These are phyloP conservation scores for Leptopilina syphax DNA, from an alignment of 2,888 invertebrate genomes.

Conservation along the genomic window DNA sequence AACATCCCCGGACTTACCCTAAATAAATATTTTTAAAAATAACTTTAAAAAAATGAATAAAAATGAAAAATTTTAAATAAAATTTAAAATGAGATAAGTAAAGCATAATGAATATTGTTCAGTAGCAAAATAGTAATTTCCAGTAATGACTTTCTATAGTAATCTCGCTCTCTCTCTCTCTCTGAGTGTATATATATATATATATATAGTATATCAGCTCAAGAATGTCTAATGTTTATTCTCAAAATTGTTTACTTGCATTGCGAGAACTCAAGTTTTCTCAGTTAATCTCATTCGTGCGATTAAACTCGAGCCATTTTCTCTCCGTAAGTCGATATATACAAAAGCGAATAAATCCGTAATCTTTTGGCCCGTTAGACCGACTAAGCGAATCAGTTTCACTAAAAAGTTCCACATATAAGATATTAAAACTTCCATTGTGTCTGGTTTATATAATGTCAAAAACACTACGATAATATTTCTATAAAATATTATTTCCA, in stretches of 20 bases:
- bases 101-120: too few relatives aligned
- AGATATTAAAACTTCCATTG: not conserved
- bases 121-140: not conserved
- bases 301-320: constrained; percentile 26
- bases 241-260: constrained; percentile 32
- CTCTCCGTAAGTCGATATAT: constrained; percentile 2
- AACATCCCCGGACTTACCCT: too few relatives aligned
- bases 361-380: constrained; percentile 14
- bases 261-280: constrained; percentile 13
- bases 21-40: too few relatives aligned
- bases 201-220: not conserved
- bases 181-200: not conserved
- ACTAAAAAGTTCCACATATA: not conserved
- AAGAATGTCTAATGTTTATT: constrained; percentile 37
- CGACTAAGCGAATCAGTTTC: not conserved
- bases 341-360: constrained; percentile 4
- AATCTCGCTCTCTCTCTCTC: not conserved
- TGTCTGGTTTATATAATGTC: not conserved
- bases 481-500: not conserved
- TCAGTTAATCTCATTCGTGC: constrained; percentile 30
- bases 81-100: too few relatives aligned
- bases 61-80: too few relatives aligned
- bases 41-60: too few relatives aligned
- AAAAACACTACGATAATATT: not conserved
- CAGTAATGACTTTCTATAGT: not conserved